Conservation (phyloP, 2,888 invertebrate genomes). For the Cephus pulcher region DNA sequence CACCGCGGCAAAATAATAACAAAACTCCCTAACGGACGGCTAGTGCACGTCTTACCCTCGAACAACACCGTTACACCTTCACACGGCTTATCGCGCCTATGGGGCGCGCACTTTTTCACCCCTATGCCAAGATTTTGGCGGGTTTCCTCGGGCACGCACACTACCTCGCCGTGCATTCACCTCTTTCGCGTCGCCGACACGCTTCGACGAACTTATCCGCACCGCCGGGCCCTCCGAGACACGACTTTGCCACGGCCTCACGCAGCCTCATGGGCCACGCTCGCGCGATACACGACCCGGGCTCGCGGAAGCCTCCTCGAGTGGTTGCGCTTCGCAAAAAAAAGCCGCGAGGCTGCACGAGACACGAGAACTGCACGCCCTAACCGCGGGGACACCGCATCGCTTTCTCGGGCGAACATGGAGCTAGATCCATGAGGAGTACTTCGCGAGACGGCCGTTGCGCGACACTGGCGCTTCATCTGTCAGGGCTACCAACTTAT, state of each 20-base stretch:
- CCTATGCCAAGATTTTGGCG: slow-evolving; percentile 55
- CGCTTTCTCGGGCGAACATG: slow-evolving; percentile 63
- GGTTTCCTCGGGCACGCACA: slow-evolving; percentile 52
- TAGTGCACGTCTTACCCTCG: background rate
- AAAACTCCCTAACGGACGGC: slow-evolving; percentile 38
- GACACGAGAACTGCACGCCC: slow-evolving; percentile 61
- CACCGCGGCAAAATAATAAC: slow-evolving; percentile 64
- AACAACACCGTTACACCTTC: slow-evolving; percentile 20
- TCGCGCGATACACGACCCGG: slow-evolving; percentile 2
- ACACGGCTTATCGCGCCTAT: slow-evolving; percentile 27
- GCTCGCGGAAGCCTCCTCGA: slow-evolving; percentile 9
- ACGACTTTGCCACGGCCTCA: background rate
- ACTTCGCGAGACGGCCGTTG: slow-evolving; percentile 45
- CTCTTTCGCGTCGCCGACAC: slow-evolving; percentile 51
- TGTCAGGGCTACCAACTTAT: background rate
- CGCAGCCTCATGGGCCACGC: background rate
- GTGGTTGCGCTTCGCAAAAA: slow-evolving; percentile 25
- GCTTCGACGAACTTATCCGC: slow-evolving; percentile 30
- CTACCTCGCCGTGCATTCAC: slow-evolving; percentile 59
- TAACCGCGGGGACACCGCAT: slow-evolving; percentile 64
- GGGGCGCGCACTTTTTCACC: slow-evolving; percentile 27
- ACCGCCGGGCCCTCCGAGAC: slow-evolving; percentile 17
- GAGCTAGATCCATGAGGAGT: slow-evolving; percentile 59
- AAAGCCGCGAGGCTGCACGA: slow-evolving; percentile 43
- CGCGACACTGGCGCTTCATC: slow-evolving; percentile 10